Conservation (phyloP, 2,888 invertebrate species). For the Troides aeacus region DNA sequence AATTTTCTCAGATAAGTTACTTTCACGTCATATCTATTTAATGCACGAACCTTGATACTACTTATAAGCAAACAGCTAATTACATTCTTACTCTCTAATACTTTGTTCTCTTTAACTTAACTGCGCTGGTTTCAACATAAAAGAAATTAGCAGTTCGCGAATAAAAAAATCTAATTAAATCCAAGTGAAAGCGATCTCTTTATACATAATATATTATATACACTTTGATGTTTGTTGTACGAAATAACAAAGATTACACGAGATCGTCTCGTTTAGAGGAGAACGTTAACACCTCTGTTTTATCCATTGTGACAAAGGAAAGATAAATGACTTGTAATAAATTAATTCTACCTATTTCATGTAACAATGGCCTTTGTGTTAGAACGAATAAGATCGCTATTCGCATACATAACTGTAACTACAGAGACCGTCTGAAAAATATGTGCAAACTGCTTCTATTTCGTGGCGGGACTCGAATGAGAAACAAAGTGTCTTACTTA, state of each 20-base stretch:
- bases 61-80: too few relatives aligned
- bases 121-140: too few relatives aligned
- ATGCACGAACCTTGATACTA: too few relatives aligned
- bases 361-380: not conserved
- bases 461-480: not conserved
- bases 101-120: too few relatives aligned
- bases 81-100: too few relatives aligned
- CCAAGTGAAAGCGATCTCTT: not conserved
- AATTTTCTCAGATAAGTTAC: too few relatives aligned
- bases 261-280: constrained; percentile 1
- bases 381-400: not conserved
- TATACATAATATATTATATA: not conserved
- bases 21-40: too few relatives aligned
- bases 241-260: not conserved
- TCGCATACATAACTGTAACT: not conserved
- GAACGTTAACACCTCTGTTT: constrained; percentile 4
- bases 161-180: too few relatives aligned
- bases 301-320: constrained; percentile 14
- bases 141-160: too few relatives aligned
- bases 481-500: not conserved
- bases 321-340: constrained; percentile 11
- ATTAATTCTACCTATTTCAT: constrained; percentile 8
- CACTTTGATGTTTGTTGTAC: not conserved
- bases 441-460: not conserved
- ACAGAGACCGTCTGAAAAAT: not conserved